Percentiles rank a stretch among this genome's conserved stretches.
phyloP scores from a whole-genome alignment of 2,888 invertebrate species.

The Frankliniella intonsa region DNA sequence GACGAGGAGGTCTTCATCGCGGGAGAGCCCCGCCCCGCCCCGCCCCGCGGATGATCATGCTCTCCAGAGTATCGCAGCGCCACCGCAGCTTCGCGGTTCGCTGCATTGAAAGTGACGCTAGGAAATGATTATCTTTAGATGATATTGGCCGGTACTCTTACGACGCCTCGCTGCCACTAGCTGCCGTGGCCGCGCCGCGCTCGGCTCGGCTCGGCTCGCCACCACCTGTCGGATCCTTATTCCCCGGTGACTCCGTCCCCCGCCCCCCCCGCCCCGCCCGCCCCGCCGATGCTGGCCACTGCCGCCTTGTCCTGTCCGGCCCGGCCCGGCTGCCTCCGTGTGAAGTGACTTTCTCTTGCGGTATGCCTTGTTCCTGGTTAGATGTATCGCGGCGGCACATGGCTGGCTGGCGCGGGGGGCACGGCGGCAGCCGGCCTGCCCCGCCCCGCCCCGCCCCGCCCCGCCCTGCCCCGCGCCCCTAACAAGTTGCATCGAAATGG shows the following conservation, averaged over 20 bases:
- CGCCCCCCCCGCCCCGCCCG: too few relatives aligned
- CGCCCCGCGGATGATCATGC: too few relatives aligned
- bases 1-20: too few relatives aligned
- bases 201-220: background rate
- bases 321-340: background rate
- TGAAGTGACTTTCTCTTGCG: constrained; percentile 26
- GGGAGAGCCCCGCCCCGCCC: too few relatives aligned
- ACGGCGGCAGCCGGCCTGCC: background rate
- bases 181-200: background rate
- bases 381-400: constrained; percentile 3
- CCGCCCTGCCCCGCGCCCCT: background rate
- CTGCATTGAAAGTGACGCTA: too few relatives aligned
- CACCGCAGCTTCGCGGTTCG: too few relatives aligned
- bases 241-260: background rate
- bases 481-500: constrained; percentile 8
- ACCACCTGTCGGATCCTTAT: background rate
- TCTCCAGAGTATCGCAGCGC: too few relatives aligned
- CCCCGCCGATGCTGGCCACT: too few relatives aligned
- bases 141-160: too few relatives aligned
- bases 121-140: too few relatives aligned
- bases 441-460: background rate
- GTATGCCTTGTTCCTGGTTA: constrained; percentile 26
- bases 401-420: background rate
- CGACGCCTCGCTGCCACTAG: background rate
- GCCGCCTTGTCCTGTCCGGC: background rate